Conservation (phyloP, 1,140 invertebrate genomes). For the Lucilia sericata region DNA sequence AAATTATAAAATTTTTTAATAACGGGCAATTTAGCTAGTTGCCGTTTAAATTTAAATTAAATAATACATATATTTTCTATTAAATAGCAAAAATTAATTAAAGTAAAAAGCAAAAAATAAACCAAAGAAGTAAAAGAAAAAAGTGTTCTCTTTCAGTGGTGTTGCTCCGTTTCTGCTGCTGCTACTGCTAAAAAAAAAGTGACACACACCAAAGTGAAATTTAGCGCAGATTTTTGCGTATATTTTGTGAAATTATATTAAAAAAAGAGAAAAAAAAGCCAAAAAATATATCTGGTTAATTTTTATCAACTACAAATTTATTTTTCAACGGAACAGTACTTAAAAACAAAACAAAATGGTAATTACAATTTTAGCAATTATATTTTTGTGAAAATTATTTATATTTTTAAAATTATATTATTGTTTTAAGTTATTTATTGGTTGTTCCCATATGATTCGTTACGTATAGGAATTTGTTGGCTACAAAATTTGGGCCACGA, state of each 20-base stretch:
- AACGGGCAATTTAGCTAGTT: background rate
- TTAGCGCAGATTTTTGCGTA: slow-evolving; percentile 26
- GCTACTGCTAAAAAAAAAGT: slow-evolving; percentile 13
- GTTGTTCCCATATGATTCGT: slow-evolving; percentile 3
- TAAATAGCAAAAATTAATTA: background rate
- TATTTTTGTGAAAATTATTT: background rate
- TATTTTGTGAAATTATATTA: background rate
- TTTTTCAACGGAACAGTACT: background rate
- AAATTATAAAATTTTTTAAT: background rate
- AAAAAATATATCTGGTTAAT: background rate
- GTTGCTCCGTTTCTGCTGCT: slow-evolving; percentile 23
- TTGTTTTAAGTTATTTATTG: background rate
- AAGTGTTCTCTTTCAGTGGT: slow-evolving; percentile 19
- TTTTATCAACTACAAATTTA: background rate
- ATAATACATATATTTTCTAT: background rate
- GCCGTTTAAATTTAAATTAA: background rate
- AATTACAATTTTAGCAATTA: background rate
- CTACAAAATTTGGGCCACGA: slow-evolving; percentile 11
- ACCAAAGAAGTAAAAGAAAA: background rate
- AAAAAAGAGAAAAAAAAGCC: background rate
- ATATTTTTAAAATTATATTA: background rate
- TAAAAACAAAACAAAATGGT: slow-evolving; percentile 9
- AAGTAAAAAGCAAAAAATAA: background rate
- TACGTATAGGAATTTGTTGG: slow-evolving; percentile 14
- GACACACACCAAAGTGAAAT: slow-evolving; percentile 21